Evolutionary conservation across 2,888 invertebrate genomes (phyloP), one percentile per base, ranked within the genome.

Genomic region (Melinaea menophilus): DNA sequence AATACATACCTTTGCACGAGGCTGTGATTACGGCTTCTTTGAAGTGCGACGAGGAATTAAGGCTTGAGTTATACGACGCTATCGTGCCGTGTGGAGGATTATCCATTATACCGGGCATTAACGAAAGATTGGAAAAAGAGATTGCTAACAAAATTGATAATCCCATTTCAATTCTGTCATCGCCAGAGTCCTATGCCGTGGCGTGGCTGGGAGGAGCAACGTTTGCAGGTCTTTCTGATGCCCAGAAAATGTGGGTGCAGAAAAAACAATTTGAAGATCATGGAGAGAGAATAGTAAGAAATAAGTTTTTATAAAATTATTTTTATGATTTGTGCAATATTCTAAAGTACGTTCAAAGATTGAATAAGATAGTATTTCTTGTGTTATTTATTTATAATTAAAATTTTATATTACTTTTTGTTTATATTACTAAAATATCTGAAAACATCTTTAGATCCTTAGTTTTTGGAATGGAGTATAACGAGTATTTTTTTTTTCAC

Each of bases 161-260:
- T 7, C 73, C 80, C 0, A 80, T 82, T 0, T 73, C 75, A 37
- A 69, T 89, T 2, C 2, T 79, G 1, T 57, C 73, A 0, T 80
- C 82, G 0, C 41, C 75, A 0, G 89, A 90, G 67, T 69, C 81
- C 0, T 82, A 83, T 47, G 75, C 81, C 0, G 70, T 82, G 0
- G 41, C 83, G 0, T 89, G 88, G 89, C 68, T 89, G 13, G 90
- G 90, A 0, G 90, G 83, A 3, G 82, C 90, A 0, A 80, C 80
- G 0, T 88, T 86, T 57, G 85, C 87, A 2, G 81, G 81, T 0
- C 77, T 88, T 61, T 45, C 73, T 0, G 84, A 76, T 1, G 68
- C 82, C 0, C 66, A 72, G 3, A 81, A 79, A 56, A 64, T 86
- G 58, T 88, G 83, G 81, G 73, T 90, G 0, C 68, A 70, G 0